Percentiles rank a stretch among this genome's conserved stretches.
Evolutionary conservation across 92 coral and sea anemone genomes (phyloP).

Genomic region (Pocillopora grandis): DNA sequence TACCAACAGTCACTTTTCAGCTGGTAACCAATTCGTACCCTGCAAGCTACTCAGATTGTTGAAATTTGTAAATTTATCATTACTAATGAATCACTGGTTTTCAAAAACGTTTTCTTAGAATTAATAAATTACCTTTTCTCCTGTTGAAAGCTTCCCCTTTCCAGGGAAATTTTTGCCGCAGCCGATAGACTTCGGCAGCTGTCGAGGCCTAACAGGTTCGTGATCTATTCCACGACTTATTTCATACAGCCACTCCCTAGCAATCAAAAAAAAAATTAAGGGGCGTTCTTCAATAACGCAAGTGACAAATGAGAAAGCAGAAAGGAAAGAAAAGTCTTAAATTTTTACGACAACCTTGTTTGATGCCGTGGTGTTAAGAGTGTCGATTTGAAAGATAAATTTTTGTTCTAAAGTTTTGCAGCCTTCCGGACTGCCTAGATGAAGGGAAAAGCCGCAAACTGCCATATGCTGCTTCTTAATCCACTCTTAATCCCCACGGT

Average conservation of each 20-base stretch:
- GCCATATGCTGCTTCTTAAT: too few species aligned
- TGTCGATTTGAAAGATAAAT: too few species aligned
- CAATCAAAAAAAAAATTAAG: neutral
- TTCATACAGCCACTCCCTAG: slow-evolving; percentile 73
- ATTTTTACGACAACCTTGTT: too few species aligned
- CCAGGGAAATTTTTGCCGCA: slow-evolving; percentile 96
- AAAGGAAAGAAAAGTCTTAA: too few species aligned
- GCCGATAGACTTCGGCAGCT: slow-evolving; percentile 85
- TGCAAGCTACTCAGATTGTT: neutral
- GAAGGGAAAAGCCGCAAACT: too few species aligned
- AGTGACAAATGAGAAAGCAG: too few species aligned
- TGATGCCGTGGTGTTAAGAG: too few species aligned
- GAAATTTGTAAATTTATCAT: neutral
- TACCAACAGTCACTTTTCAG: neutral
- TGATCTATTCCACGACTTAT: slow-evolving; percentile 82
- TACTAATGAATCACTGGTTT: too few species aligned
- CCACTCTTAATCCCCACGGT: too few species aligned
- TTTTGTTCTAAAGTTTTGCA: too few species aligned
- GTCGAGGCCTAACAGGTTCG: slow-evolving; percentile 90
- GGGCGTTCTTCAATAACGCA: too few species aligned
- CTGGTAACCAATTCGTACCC: neutral
- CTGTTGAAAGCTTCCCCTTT: slow-evolving; percentile 78
- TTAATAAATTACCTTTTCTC: slow-evolving; percentile 57
- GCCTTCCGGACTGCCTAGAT: too few species aligned
- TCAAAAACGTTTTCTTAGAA: neutral